These are phyloP conservation scores for Epinotia brunnichana DNA, from an alignment of 2,888 invertebrate species.

Conservation along the genomic window DNA sequence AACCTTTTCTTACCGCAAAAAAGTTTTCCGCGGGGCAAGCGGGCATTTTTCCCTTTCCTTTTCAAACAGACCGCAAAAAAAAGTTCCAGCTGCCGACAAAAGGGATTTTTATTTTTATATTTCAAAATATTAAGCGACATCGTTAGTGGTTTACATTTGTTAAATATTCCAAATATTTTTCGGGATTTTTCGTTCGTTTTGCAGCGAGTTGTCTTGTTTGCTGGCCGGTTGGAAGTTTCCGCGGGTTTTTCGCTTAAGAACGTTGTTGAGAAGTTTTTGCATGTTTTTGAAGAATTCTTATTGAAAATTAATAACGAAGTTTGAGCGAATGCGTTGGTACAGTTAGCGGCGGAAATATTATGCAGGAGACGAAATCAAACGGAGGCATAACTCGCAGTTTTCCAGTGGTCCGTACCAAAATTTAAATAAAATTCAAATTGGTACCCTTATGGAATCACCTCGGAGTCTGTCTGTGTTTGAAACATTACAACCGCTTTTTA, in stretches of 20 bases:
- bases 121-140: slow-evolving; percentile 79
- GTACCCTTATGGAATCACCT: too few relatives aligned
- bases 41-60: slow-evolving; percentile 76
- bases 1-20: slow-evolving; percentile 82
- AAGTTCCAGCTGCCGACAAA: slow-evolving; percentile 74
- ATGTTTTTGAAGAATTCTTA: slow-evolving; percentile 21
- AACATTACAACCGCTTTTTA: too few relatives aligned
- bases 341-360: neutral
- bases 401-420: too few relatives aligned
- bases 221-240: slow-evolving; percentile 11
- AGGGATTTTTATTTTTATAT: slow-evolving; percentile 74
- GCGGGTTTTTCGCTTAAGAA: slow-evolving; percentile 16
- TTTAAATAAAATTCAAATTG: too few relatives aligned
- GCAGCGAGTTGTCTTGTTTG: slow-evolving; percentile 25
- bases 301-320: slow-evolving; percentile 35
- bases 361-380: neutral
- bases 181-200: slow-evolving; percentile 47
- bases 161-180: slow-evolving; percentile 81
- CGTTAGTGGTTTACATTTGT: slow-evolving; percentile 81
- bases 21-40: slow-evolving; percentile 73
- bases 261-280: slow-evolving; percentile 22
- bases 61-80: slow-evolving; percentile 80
- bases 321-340: slow-evolving; percentile 13
- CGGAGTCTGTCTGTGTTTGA: too few relatives aligned
- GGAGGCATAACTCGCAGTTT: too few relatives aligned